Base-by-base conservation (phyloP, 2,113 vertebrate genomes). In the Thalassoma bifasciatum region DNA sequence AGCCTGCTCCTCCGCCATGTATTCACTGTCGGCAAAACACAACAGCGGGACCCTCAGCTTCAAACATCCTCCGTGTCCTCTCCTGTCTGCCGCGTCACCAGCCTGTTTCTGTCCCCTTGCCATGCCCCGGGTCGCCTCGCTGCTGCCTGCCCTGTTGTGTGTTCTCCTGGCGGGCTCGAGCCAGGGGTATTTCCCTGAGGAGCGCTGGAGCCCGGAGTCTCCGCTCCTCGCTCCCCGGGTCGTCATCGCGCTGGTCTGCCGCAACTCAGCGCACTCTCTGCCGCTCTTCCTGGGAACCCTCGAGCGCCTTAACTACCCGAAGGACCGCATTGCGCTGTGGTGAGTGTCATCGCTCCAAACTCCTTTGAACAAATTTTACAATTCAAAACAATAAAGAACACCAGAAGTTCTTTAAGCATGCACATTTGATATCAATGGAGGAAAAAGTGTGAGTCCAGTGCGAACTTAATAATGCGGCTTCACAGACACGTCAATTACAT, bases 191-290 rank as follows among this genome's bases (percentile, higher is more conserved):
- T 97, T 98, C 66, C 92, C 95, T 0, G 96, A 98, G 91, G 96
- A 98, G 90, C 96, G 96, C 64, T 97, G 95, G 94, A 95, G 86
- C 89, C 95, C 96, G 7, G 96, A 98, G 71, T 96, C 96, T n/a
- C 87, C 94, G 5, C 89, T 96, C 10, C 92, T 94, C 46, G 92
- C 94, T 57, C 96, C 96, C 56, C 91, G 95, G 44, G 88, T 96
- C 51, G 82, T 96, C 8, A 19, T 97, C 50, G 94, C 96, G 24
- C 92, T 98, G 54, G 79, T 98, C 78, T 97, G 96, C 84, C 91
- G 96, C 5, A 97, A 98, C 91, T 89, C 95, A 30, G 94, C 95
- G 62, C 95, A 95, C 90, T 95, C 95, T 1, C 74, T 98, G 86
- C 95, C 96, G 0, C 84, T 95, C 60, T 92, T 95, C 37, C 94